Evolutionary conservation across 2,797 vertebrate species (phyloP).

Genomic region (Argentina silus): DNA sequence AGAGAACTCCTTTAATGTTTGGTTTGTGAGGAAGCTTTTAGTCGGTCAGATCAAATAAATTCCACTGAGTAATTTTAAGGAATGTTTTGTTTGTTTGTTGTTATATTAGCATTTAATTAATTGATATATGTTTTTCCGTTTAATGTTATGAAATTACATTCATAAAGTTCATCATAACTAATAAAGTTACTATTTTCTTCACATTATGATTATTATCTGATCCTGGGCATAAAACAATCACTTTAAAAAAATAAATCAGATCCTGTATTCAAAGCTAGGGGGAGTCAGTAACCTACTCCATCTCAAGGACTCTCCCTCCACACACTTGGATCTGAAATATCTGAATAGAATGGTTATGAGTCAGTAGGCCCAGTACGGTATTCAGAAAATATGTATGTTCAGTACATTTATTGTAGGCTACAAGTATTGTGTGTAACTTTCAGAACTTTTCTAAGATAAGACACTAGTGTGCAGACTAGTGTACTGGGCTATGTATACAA

Average conservation of each 20-base stretch:
- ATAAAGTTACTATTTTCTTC: not conserved
- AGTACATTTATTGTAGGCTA: not conserved
- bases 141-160: no score
- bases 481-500: not conserved
- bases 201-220: not conserved
- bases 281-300: not conserved
- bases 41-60: not conserved
- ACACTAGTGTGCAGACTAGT: not conserved
- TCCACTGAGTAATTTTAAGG: not conserved
- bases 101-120: not conserved
- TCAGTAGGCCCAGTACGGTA: not conserved
- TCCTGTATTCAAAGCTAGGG: not conserved
- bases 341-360: not conserved
- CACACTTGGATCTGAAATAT: not conserved
- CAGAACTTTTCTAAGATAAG: not conserved
- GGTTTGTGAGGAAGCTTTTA: conserved; percentile 7
- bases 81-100: not conserved
- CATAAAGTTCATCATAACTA: no score
- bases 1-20: conserved; percentile 8
- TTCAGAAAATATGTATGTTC: not conserved
- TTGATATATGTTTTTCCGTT: no score
- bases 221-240: no score
- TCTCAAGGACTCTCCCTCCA: not conserved
- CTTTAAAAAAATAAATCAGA: not conserved
- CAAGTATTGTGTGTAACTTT: not conserved